These are phyloP conservation scores for Stictonetta naevosa DNA, from an alignment of 2,113 vertebrate genomes.

Conservation along the genomic window DNA sequence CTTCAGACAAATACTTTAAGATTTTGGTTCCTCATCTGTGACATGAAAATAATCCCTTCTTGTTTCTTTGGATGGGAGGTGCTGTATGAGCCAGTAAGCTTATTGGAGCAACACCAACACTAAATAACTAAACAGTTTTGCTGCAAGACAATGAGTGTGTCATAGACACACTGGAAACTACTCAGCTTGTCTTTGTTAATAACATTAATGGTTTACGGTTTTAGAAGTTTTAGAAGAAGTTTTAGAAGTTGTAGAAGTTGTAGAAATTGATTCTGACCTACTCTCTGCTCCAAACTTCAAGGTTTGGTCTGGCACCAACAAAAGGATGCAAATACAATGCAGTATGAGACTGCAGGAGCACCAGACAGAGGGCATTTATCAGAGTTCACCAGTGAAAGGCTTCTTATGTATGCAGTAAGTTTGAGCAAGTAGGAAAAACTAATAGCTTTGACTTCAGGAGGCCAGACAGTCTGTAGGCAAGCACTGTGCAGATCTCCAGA, in stretches of 20 bases:
- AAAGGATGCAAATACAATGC: neutral
- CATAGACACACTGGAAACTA: neutral
- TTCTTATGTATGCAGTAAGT: neutral
- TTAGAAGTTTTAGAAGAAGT: neutral
- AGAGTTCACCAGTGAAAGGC: conserved; percentile 10
- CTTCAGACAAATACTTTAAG: neutral
- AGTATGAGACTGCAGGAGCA: neutral
- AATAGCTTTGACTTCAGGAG: conserved; percentile 50
- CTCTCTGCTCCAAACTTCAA: neutral
- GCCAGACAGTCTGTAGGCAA: conserved; percentile 32
- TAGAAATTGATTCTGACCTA: neutral
- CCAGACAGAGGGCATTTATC: neutral
- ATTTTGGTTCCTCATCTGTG: neutral
- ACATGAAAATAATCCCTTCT: neutral
- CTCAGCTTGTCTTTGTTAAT: neutral
- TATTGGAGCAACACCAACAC: neutral
- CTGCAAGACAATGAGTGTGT: neutral
- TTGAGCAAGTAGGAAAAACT: conserved; percentile 39
- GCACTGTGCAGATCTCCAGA: conserved; percentile 16
- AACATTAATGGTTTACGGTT: neutral
- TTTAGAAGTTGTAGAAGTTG: neutral
- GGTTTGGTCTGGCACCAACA: neutral
- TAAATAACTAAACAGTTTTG: neutral
- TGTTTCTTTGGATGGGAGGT: neutral
- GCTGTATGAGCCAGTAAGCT: neutral